These are phyloP conservation scores for Biston betularia DNA, from an alignment of 2,888 invertebrate species.

Conservation along the genomic window DNA sequence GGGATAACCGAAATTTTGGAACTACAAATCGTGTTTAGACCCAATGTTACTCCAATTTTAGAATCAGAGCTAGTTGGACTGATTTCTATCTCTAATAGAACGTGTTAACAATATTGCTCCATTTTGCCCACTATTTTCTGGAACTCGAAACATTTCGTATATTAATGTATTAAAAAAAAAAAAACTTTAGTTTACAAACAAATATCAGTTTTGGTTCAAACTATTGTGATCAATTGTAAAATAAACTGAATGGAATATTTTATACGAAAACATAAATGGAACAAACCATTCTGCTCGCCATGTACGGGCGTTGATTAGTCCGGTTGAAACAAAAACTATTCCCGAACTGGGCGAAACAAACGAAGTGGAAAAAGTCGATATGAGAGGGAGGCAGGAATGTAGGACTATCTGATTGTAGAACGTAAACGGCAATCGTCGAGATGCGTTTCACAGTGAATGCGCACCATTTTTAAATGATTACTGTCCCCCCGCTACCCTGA, in stretches of 20 bases:
- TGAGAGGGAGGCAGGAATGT: conserved; percentile 58
- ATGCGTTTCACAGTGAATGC: conserved; percentile 78
- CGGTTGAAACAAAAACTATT: conserved; percentile 82
- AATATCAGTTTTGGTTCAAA: conserved; percentile 41
- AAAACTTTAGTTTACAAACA: conserved; percentile 12
- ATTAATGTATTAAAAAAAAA: conserved; percentile 1
- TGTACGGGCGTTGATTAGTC: conserved; percentile 82
- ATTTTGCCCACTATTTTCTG: neutral
- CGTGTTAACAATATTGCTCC: neutral
- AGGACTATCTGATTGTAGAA: conserved; percentile 76
- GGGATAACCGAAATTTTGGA: conserved; percentile 60
- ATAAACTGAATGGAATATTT: conserved; percentile 57
- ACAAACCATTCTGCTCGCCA: conserved; percentile 64
- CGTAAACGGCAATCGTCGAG: conserved; percentile 79
- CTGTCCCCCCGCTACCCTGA: conserved; percentile 49
- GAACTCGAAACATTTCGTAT: neutral
- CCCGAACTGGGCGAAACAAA: conserved; percentile 77
- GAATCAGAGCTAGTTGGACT: conserved; percentile 28
- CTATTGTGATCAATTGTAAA: conserved; percentile 49
- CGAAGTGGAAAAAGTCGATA: conserved; percentile 85
- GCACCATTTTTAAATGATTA: conserved; percentile 77
- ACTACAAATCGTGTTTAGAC: conserved; percentile 39
- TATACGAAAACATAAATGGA: conserved; percentile 60
- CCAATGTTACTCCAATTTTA: conserved; percentile 34
- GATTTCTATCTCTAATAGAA: conserved; percentile 19